These are phyloP conservation scores for Diachasma alloeum DNA, from an alignment of 1,140 invertebrate species.

Conservation along the genomic window DNA sequence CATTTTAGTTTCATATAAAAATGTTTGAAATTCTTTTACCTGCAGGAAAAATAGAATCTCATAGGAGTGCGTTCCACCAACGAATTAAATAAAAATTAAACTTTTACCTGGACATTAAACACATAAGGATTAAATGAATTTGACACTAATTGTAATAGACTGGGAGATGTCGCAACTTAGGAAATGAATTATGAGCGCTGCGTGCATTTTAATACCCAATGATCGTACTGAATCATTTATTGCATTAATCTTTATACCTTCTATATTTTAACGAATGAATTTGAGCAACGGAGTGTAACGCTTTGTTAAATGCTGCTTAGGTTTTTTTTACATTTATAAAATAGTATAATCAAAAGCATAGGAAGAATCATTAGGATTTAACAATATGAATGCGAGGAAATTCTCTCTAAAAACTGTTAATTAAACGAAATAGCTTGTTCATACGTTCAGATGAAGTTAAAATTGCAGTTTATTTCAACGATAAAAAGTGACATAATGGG, in stretches of 20 bases:
- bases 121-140: no score
- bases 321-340: not conserved
- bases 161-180: not conserved
- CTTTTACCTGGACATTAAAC: no score
- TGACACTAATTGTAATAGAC: not conserved
- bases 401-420: not conserved
- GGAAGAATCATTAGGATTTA: not conserved
- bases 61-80: not conserved
- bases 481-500: not conserved
- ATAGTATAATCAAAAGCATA: not conserved
- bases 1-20: not conserved
- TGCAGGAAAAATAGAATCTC: not conserved
- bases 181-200: not conserved
- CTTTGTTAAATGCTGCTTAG: not conserved
- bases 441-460: not conserved
- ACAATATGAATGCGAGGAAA: not conserved
- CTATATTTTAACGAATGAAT: not conserved
- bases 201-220: not conserved
- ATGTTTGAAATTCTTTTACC: not conserved
- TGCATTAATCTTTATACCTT: not conserved
- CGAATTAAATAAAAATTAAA: not conserved
- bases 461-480: not conserved
- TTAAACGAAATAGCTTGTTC: not conserved
- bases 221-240: not conserved
- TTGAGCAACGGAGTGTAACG: not conserved